Evolutionary conservation across 1,140 invertebrate genomes (phyloP), one percentile per base, ranked within the genome.

Genomic region (Trichomalopsis sarcophagae): DNA sequence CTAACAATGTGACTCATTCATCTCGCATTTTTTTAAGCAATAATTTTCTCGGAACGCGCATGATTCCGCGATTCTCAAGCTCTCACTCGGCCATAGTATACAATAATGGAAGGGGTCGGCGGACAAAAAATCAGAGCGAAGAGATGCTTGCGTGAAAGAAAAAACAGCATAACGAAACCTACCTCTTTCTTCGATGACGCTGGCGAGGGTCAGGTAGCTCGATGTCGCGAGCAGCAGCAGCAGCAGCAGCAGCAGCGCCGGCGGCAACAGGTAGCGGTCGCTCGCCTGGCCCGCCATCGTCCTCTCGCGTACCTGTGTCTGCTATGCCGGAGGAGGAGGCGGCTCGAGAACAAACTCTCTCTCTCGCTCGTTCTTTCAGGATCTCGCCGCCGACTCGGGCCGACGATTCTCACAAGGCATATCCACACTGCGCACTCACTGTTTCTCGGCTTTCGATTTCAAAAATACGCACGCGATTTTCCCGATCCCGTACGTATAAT

Each of bases 151-250:
- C 21, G 3, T 6, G 13, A 13, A 50, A 50, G 14, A 62, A 62
- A 62, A 62, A 71, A 30, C 4, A 71, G 30, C 23, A 71, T 71
- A 30, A 71, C 23, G 68, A 30, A 33, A 78, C 71, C 13, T 83
- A 93, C 92, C 92, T 93, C 92, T 91, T 90, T 93, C 92, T 71
- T 93, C 93, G 80, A 90, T 93, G 85, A 92, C 91, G 47, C 91
- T 89, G 3, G 91, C 86, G 13, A 77, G 78, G 76, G 84, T 84
- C 83, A 86, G 85, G 79, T 86, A 87, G 73, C 86, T 87, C 66
- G 86, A 85, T 76, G 87, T 50, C 11, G 91, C n/a, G 71, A 90
- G 66, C 40, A 91, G 82, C 44, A 91, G 76, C 69, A 90, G 50
- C 86, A 86, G 5, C 33, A 33, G 33, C 33, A n/a, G 27, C 27